A percentile compares a stretch with the other conserved stretches of the same genome.
These are phyloP conservation scores for Sinotaia quadrata DNA, from an alignment of 2,888 invertebrate species.

Conservation along the genomic window DNA sequence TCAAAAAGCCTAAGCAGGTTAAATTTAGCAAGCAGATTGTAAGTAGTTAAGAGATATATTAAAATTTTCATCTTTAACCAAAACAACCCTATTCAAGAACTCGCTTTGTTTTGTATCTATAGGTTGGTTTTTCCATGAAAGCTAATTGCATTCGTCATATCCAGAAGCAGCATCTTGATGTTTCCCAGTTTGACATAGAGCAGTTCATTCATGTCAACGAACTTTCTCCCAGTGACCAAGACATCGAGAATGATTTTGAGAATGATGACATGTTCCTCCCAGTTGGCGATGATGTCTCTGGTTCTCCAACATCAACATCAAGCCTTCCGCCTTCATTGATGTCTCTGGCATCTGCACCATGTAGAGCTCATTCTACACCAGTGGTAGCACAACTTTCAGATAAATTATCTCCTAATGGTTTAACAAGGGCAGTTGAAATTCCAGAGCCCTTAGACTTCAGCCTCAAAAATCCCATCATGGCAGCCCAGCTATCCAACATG, in stretches of 20 bases:
- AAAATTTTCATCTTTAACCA: too few species aligned
- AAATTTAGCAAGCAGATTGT: too few species aligned
- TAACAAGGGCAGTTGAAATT: background rate
- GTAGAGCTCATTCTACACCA: slow-evolving; percentile 7
- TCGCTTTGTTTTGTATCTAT: too few species aligned
- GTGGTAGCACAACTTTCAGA: too few species aligned
- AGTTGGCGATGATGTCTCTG: background rate
- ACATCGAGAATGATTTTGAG: background rate
- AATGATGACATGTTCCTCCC: background rate
- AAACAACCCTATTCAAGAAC: too few species aligned
- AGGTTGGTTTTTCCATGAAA: slow-evolving; percentile 71
- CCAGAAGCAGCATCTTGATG: slow-evolving; percentile 70
- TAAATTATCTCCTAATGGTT: background rate
- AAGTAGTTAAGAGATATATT: too few species aligned
- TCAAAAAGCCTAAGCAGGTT: too few species aligned
- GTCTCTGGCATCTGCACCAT: background rate
- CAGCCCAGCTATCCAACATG: slow-evolving; percentile 31
- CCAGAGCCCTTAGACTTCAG: slow-evolving; percentile 64
- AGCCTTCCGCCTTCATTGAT: slow-evolving; percentile 3
- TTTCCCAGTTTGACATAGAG: slow-evolving; percentile 56
- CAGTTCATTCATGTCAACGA: slow-evolving; percentile 55
- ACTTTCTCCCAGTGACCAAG: slow-evolving; percentile 11
- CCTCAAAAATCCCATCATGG: slow-evolving; percentile 42
- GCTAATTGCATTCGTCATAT: slow-evolving; percentile 72
- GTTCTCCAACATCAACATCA: slow-evolving; percentile 4